These are phyloP conservation scores for Lordiphosa mommai DNA, from an alignment of 1,140 invertebrate genomes.

Conservation along the genomic window DNA sequence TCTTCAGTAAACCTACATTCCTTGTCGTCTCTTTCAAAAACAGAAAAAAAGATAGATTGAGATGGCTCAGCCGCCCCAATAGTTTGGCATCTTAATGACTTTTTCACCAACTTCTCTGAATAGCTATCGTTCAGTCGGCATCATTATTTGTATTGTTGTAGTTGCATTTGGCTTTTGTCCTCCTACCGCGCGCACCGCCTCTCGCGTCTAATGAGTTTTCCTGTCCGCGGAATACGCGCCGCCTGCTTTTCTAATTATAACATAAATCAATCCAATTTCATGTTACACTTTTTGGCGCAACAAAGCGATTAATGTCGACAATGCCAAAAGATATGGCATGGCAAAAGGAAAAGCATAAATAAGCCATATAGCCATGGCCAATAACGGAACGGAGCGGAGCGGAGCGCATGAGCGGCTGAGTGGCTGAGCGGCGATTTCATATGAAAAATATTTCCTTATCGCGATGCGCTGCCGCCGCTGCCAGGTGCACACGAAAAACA, in stretches of 20 bases:
- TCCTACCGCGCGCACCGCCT: no score
- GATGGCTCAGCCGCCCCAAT: no score
- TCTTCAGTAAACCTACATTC: no score
- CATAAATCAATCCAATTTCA: constrained; percentile 74
- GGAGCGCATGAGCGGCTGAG: constrained; percentile 20
- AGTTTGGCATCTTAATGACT: no score
- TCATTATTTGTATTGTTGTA: no score
- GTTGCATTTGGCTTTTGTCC: background rate
- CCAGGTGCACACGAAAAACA: constrained; percentile 36
- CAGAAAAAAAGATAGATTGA: no score
- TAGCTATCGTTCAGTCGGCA: no score
- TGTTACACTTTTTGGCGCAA: constrained; percentile 70
- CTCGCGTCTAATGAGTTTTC: constrained; percentile 23
- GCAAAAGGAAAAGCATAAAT: constrained; percentile 74
- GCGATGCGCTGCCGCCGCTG: constrained; percentile 46
- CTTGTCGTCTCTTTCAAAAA: no score
- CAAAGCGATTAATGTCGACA: constrained; percentile 73
- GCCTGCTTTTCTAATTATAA: constrained; percentile 63
- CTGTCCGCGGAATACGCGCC: no score
- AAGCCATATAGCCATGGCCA: constrained; percentile 66
- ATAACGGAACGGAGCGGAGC: constrained; percentile 55
- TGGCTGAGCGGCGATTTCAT: constrained; percentile 40
- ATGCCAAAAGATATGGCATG: constrained; percentile 71
- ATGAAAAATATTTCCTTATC: constrained; percentile 75
- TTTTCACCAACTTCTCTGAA: no score